Conservation (phyloP, 2,888 invertebrate species). For the Julus scanicus region DNA sequence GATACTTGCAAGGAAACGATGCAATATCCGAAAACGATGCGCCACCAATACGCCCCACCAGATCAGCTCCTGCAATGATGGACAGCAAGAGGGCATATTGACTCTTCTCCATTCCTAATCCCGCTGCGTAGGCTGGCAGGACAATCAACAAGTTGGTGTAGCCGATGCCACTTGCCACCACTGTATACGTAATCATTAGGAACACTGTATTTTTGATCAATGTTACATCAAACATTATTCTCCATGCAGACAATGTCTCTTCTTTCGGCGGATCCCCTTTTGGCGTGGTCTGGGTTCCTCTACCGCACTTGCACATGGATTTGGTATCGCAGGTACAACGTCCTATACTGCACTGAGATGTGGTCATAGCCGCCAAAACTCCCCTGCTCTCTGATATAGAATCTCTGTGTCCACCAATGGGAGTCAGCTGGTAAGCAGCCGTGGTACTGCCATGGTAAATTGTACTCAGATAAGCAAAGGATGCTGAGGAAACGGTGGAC, state of each 20-base stretch:
- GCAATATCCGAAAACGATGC: slow-evolving; percentile 84
- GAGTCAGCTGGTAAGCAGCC: slow-evolving; percentile 76
- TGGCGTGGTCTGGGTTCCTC: neutral
- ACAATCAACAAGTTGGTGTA: slow-evolving; percentile 88
- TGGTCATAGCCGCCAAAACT: slow-evolving; percentile 50
- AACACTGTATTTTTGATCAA: slow-evolving; percentile 82
- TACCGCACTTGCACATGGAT: slow-evolving; percentile 31
- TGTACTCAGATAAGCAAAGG: slow-evolving; percentile 85
- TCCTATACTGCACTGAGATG: slow-evolving; percentile 44
- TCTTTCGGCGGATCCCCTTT: neutral
- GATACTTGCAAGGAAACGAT: slow-evolving; percentile 81
- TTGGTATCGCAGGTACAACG: neutral
- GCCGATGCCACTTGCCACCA: slow-evolving; percentile 86
- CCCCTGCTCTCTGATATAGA: slow-evolving; percentile 57
- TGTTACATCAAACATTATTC: slow-evolving; percentile 75
- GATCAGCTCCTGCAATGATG: slow-evolving; percentile 82
- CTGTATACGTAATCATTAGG: slow-evolving; percentile 83
- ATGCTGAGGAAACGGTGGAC: slow-evolving; percentile 81
- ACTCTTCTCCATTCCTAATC: slow-evolving; percentile 77
- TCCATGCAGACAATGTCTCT: slow-evolving; percentile 68
- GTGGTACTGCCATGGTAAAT: slow-evolving; percentile 87
- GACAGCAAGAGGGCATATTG: slow-evolving; percentile 80
- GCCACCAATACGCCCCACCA: slow-evolving; percentile 85
- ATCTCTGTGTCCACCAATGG: slow-evolving; percentile 58
- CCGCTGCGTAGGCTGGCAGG: slow-evolving; percentile 80